Evolutionary conservation across 2,113 vertebrate genomes (phyloP).

Genomic region (Cathartes aura): DNA sequence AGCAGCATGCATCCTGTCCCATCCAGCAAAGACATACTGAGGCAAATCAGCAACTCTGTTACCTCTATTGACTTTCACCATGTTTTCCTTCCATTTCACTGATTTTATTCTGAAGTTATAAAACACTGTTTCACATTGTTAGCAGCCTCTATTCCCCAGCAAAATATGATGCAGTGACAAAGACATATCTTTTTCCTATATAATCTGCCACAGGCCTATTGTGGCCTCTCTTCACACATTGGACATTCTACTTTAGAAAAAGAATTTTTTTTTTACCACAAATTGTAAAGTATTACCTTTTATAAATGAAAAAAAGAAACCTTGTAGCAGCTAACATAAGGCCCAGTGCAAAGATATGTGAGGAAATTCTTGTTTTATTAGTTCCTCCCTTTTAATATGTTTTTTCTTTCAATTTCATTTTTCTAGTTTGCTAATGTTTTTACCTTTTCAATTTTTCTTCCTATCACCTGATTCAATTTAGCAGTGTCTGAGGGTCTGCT

Average conservation of each 20-base stretch:
- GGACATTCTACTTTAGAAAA: neutral
- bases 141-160: neutral
- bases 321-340: neutral
- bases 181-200: conserved; percentile 11
- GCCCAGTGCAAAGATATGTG: neutral
- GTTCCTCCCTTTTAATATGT: neutral
- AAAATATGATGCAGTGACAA: conserved; percentile 25
- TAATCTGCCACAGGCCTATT: neutral
- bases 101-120: conserved; percentile 57
- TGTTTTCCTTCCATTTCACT: conserved; percentile 55
- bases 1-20: conserved; percentile 5
- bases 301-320: neutral
- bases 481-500: neutral
- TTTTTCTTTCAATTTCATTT: neutral
- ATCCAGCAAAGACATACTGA: conserved; percentile 43
- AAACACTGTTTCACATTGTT: conserved; percentile 39
- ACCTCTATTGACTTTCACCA: conserved; percentile 33
- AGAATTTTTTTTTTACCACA: neutral
- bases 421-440: neutral
- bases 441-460: neutral
- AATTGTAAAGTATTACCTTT: neutral
- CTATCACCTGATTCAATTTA: neutral
- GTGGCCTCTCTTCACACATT: neutral
- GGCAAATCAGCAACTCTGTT: conserved; percentile 44
- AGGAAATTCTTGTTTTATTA: neutral